Conservation (phyloP, 2,797 vertebrate species). For the Aplochiton taeniatus region DNA sequence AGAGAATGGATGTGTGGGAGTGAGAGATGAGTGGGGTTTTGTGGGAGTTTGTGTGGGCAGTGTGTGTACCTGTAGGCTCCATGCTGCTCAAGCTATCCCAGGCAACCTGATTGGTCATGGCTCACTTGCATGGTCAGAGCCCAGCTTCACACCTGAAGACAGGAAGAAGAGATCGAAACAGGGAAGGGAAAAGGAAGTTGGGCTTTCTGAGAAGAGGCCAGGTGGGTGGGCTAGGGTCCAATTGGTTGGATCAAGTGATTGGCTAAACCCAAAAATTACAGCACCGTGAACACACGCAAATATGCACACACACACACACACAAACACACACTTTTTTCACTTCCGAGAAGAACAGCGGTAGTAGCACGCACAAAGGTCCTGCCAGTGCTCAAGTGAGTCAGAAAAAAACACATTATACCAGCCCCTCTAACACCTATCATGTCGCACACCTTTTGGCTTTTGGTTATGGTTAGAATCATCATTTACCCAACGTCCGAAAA, state of each 20-base stretch:
- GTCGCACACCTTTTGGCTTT: too few relatives aligned
- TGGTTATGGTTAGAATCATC: too few relatives aligned
- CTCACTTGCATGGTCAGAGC: constrained; percentile 44
- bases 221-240: too few relatives aligned
- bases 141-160: constrained; percentile 34
- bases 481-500: too few relatives aligned
- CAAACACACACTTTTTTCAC: not conserved
- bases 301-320: not conserved
- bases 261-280: too few relatives aligned
- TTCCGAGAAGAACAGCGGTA: not conserved
- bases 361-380: not conserved
- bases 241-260: too few relatives aligned
- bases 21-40: not conserved
- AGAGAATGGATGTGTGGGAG: not conserved
- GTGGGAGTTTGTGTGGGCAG: not conserved
- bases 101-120: constrained; percentile 46
- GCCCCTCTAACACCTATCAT: too few relatives aligned
- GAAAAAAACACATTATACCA: too few relatives aligned
- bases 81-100: constrained; percentile 57
- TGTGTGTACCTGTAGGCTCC: constrained; percentile 60
- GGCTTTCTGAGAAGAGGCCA: too few relatives aligned
- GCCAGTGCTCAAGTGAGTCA: not conserved
- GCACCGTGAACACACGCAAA: constrained; percentile 1
- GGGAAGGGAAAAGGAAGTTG: not conserved
- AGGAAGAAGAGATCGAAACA: constrained; percentile 14